phyloP scores from a whole-genome alignment of 2,888 invertebrate genomes.

The Lumbricus terrestris region DNA sequence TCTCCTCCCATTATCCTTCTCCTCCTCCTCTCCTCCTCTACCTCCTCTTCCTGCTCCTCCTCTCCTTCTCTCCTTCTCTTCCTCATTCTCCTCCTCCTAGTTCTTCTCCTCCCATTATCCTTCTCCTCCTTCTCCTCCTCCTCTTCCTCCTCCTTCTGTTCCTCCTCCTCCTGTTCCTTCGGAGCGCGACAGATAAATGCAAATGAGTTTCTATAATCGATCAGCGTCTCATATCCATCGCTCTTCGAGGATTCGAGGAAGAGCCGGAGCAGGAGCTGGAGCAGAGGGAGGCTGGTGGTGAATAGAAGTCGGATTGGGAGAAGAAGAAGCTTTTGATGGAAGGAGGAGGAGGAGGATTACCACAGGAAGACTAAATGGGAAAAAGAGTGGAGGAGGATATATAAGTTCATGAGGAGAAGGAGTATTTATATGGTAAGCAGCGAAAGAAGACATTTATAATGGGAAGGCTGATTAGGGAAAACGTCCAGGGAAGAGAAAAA shows the following conservation, averaged over 20 bases:
- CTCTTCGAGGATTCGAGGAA: background rate
- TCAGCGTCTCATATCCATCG: background rate
- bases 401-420: background rate
- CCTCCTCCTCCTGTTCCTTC: background rate
- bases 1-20: no score
- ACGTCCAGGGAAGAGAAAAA: background rate
- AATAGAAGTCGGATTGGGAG: background rate
- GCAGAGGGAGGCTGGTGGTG: background rate
- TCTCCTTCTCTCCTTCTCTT: background rate
- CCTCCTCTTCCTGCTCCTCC: background rate
- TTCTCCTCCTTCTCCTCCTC: no score
- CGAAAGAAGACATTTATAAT: background rate
- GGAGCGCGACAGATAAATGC: background rate
- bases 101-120: no score
- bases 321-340: background rate
- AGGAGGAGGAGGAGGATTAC: background rate
- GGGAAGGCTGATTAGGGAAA: background rate
- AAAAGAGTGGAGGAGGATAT: background rate
- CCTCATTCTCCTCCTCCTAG: no score
- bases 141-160: no score
- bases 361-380: background rate
- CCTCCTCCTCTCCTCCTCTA: no score
- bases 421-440: background rate
- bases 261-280: background rate
- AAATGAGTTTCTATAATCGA: background rate